phyloP scores from a whole-genome alignment of 2,113 vertebrate genomes.

The Turnix velox region DNA sequence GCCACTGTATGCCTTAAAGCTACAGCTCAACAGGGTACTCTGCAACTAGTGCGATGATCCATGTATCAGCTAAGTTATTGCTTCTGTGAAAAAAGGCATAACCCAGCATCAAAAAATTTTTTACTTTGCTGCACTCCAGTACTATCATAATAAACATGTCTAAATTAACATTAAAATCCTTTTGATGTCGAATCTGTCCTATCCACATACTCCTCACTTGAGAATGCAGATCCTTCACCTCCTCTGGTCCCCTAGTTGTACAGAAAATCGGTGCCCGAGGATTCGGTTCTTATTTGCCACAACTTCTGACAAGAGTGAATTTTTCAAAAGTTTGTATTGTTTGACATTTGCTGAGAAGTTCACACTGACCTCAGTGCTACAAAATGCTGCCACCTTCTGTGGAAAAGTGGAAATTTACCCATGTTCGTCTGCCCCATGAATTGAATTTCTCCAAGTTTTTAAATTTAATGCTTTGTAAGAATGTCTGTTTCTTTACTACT shows the following conservation, averaged over 20 bases:
- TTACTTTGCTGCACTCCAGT: not conserved
- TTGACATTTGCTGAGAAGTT: not conserved
- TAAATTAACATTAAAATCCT: not conserved
- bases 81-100: not conserved
- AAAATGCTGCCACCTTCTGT: conserved; percentile 38
- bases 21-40: not conserved
- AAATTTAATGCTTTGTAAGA: not conserved
- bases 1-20: not conserved
- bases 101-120: not conserved
- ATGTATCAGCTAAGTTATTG: not conserved
- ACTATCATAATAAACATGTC: not conserved
- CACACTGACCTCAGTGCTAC: not conserved
- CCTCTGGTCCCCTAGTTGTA: not conserved
- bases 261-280: not conserved
- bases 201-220: not conserved
- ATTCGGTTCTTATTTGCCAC: not conserved
- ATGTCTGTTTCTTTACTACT: not conserved
- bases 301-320: not conserved
- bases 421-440: not conserved
- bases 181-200: not conserved
- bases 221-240: not conserved
- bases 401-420: not conserved
- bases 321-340: not conserved
- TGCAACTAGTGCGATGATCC: not conserved
- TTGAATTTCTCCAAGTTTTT: not conserved